phyloP scores from a whole-genome alignment of 2,113 vertebrate species.

The Paralichthys olivaceus region DNA sequence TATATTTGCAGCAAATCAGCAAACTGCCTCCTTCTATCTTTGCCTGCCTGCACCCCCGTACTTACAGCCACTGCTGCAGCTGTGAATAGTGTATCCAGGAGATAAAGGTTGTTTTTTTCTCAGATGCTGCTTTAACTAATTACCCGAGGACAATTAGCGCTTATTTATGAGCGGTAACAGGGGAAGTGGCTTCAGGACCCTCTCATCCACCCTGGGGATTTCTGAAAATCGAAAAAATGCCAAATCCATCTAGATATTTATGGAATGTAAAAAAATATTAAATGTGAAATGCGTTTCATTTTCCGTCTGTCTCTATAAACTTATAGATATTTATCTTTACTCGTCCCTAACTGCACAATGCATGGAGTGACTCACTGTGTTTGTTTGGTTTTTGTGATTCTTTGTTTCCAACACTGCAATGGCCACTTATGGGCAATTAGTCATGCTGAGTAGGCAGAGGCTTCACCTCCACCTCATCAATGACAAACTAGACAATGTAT shows the following conservation, averaged over 20 bases:
- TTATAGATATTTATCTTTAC: not conserved
- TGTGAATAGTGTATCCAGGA: slow-evolving; percentile 18
- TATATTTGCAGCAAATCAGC: slow-evolving; percentile 29
- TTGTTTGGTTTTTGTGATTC: slow-evolving; percentile 69
- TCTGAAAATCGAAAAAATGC: slow-evolving; percentile 39
- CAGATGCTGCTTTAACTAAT: slow-evolving; percentile 54
- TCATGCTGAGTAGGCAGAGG: slow-evolving; percentile 73
- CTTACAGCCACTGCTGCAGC: not conserved
- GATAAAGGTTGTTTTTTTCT: slow-evolving; percentile 42
- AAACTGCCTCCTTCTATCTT: slow-evolving; percentile 22
- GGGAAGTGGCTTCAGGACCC: slow-evolving; percentile 57
- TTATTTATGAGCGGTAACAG: slow-evolving; percentile 63
- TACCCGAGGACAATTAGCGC: slow-evolving; percentile 52
- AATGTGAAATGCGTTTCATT: slow-evolving; percentile 5
- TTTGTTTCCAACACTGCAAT: slow-evolving; percentile 64
- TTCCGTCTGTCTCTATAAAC: not conserved
- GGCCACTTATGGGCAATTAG: slow-evolving; percentile 73
- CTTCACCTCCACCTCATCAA: slow-evolving; percentile 62
- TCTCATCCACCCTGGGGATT: slow-evolving; percentile 15
- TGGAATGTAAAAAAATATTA: not conserved
- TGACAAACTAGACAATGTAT: slow-evolving; percentile 52
- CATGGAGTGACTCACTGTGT: slow-evolving; percentile 66
- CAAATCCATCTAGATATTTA: slow-evolving; percentile 15
- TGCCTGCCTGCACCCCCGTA: not conserved
- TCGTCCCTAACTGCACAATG: slow-evolving; percentile 22